Base-by-base conservation (phyloP, 2,888 invertebrate genomes). In the Volucella inflata region DNA sequence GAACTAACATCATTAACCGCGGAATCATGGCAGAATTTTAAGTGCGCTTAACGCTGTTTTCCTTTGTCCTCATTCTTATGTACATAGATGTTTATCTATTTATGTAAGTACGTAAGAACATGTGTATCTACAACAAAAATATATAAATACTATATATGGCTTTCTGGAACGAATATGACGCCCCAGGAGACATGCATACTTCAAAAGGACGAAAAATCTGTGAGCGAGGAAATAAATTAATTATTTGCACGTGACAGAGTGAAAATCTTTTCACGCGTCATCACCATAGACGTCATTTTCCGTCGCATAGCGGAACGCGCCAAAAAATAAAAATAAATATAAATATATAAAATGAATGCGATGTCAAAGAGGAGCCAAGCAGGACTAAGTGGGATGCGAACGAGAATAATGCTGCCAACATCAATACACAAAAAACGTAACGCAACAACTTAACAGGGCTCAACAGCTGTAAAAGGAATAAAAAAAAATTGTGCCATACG, bases 201-300 rank as follows among this genome's bases (percentile, higher is more conserved):
- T 38, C 42, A 40, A 40, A 50, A 48, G 50, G 16, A 51, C 40
- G 38, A 76, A 51, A 67, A 68, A 50, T 68, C 51, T 46, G 46
- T 12, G 30, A 0, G 36, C 55, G 42, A 42, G 16, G 36, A 71
- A 78, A 65, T 71, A 78, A 78, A 71, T 78, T 78, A 71, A 71
- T 78, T 78, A 71, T 78, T 71, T 71, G 71, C 64, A 71, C 78
- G 78, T 78, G 78, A 71, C 71, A 57, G 78, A 16, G 60, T 77
- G 78, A 60, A 59, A 78, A 78, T 64, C 64, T 70, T 71, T 71
- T 70, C 64, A 55, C 76, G 60, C 68, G 21, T 50, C 42, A 38
- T 17, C 38, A 46, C 12, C 59, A 12, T 53, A 55, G 68, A 68
- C 67, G 42, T 67, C 12, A 51, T 76, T 44, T 21, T 30, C 50